These are phyloP conservation scores for Cyprinodon diabolis DNA, from an alignment of 2,797 vertebrate species.

Conservation along the genomic window DNA sequence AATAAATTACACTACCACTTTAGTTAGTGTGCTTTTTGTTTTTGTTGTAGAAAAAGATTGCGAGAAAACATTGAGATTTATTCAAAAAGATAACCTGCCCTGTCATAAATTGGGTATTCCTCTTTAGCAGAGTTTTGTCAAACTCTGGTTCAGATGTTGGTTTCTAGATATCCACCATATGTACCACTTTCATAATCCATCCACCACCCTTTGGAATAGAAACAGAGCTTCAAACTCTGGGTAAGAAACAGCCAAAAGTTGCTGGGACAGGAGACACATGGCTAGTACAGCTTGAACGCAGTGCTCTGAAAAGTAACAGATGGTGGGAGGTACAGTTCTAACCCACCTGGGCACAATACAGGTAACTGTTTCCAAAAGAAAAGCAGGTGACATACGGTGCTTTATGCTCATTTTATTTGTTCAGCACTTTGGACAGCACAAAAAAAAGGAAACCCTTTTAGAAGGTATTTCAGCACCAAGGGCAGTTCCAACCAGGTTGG, in stretches of 20 bases:
- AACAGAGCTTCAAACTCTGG: slow-evolving; percentile 18
- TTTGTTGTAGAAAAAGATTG: too few relatives aligned
- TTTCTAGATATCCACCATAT: slow-evolving; percentile 39
- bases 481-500: slow-evolving; percentile 29
- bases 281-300: slow-evolving; percentile 10
- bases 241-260: slow-evolving; percentile 37
- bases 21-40: too few relatives aligned
- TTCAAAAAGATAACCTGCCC: background rate
- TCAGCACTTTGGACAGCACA: slow-evolving; percentile 58
- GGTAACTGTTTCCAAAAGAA: slow-evolving; percentile 32
- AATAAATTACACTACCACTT: background rate
- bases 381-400: slow-evolving; percentile 26
- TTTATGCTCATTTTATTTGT: slow-evolving; percentile 29
- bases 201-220: slow-evolving; percentile 15
- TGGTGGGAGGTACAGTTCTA: slow-evolving; percentile 54
- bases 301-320: slow-evolving; percentile 41
- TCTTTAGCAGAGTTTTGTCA: slow-evolving; percentile 21
- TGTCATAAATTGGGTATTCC: background rate
- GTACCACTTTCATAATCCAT: slow-evolving; percentile 18
- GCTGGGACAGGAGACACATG: slow-evolving; percentile 14
- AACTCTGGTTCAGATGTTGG: slow-evolving; percentile 21
- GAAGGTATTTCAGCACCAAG: slow-evolving; percentile 55
- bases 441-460: slow-evolving; percentile 8
- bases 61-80: background rate
- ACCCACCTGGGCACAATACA: slow-evolving; percentile 25